Percentiles rank a stretch among this genome's conserved stretches.
Conservation (phyloP, 2,113 vertebrate species). For the Piprites chloris region DNA sequence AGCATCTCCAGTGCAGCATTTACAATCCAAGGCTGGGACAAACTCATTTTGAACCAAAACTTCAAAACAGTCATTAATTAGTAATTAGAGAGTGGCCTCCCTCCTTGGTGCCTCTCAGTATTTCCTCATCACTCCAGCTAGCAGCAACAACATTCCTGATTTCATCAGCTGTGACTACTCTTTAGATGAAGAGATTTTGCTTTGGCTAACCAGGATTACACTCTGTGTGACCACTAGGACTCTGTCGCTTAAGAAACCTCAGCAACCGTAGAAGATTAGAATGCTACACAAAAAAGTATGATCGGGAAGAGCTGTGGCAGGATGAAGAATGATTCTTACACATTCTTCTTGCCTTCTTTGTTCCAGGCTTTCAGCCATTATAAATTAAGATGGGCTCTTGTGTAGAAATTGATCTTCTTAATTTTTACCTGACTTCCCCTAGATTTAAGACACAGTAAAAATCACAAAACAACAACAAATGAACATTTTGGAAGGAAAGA, state of each 20-base stretch:
- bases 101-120: conserved; percentile 21
- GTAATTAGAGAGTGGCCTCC: not conserved
- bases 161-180: conserved; percentile 49
- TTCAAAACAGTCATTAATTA: conserved; percentile 31
- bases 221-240: not conserved
- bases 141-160: conserved; percentile 13
- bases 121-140: conserved; percentile 23
- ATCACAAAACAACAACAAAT: not conserved
- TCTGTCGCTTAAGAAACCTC: not conserved
- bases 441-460: not conserved
- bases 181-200: not conserved
- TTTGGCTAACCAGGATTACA: not conserved
- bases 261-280: not conserved
- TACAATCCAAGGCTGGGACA: not conserved
- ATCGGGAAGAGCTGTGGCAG: not conserved
- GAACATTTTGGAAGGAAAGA: not conserved
- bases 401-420: not conserved
- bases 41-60: not conserved
- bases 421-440: not conserved
- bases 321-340: not conserved
- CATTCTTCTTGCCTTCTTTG: not conserved
- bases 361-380: not conserved
- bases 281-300: not conserved
- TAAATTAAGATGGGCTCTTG: not conserved
- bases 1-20: not conserved